Evolutionary conservation across 2,797 vertebrate species (phyloP).

Genomic region (Chromobotia macracanthus): DNA sequence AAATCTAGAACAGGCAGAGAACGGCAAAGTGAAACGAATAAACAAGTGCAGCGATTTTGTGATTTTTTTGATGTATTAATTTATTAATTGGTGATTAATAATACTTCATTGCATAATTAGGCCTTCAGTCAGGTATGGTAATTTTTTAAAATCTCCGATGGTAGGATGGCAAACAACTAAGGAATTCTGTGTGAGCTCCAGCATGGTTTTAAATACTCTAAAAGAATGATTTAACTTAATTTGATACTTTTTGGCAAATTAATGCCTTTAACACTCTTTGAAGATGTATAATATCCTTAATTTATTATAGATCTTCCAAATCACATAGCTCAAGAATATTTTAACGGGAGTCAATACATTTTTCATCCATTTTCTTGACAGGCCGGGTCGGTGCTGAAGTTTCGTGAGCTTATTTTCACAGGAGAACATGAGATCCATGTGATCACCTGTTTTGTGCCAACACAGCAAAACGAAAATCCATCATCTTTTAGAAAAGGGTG

Average conservation of each 20-base stretch:
- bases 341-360: slow-evolving; percentile 67
- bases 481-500: too few species aligned
- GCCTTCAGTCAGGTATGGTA: slow-evolving; percentile 15
- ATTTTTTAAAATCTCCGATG: slow-evolving; percentile 3
- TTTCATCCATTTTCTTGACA: slow-evolving; percentile 62
- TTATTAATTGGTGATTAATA: neutral
- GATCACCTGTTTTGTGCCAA: slow-evolving; percentile 34
- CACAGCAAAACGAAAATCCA: slow-evolving; percentile 39
- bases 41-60: neutral
- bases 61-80: neutral
- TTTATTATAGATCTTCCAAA: slow-evolving; percentile 71
- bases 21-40: neutral
- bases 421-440: slow-evolving; percentile 56
- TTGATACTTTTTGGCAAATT: slow-evolving; percentile 39
- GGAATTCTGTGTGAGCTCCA: neutral
- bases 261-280: slow-evolving; percentile 64
- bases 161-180: slow-evolving; percentile 1
- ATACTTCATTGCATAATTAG: neutral
- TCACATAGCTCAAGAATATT: slow-evolving; percentile 67
- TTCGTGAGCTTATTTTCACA: slow-evolving; percentile 40
- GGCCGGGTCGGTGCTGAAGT: slow-evolving; percentile 44
- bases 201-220: slow-evolving; percentile 44
- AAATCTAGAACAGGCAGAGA: slow-evolving; percentile 54
- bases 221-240: slow-evolving; percentile 34
- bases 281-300: slow-evolving; percentile 70